Evolutionary conservation across 1,140 invertebrate species (phyloP).

Genomic region (Ceratitis capitata): DNA sequence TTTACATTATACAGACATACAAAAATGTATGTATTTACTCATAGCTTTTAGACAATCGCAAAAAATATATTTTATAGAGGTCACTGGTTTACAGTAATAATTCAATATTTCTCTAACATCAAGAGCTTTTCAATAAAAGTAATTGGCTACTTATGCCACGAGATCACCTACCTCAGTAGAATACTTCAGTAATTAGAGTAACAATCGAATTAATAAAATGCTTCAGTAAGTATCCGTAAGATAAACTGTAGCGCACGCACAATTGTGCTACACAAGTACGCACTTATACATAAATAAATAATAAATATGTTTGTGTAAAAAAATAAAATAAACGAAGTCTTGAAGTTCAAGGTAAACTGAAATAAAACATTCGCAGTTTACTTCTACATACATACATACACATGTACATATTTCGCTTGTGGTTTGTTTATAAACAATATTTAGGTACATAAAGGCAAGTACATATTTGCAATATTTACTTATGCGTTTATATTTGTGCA

Average conservation of each 20-base stretch:
- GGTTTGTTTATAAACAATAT: neutral
- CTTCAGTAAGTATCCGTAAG: neutral
- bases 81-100: neutral
- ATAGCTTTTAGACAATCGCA: neutral
- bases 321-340: neutral
- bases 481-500: neutral
- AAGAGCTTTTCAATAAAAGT: neutral
- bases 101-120: neutral
- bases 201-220: neutral
- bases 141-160: neutral
- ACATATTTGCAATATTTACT: neutral
- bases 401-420: neutral
- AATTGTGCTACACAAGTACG: neutral
- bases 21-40: neutral
- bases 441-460: neutral
- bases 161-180: neutral
- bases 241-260: neutral
- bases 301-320: too few species aligned
- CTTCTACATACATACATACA: neutral
- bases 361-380: neutral
- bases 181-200: neutral
- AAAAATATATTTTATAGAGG: neutral
- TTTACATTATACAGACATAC: neutral
- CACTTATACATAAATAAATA: neutral
- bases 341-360: conserved; percentile 1